Percentiles rank a stretch among this genome's conserved stretches.
These are phyloP conservation scores for Apteryx mantelli DNA, from an alignment of 2,113 vertebrate genomes.

Conservation along the genomic window DNA sequence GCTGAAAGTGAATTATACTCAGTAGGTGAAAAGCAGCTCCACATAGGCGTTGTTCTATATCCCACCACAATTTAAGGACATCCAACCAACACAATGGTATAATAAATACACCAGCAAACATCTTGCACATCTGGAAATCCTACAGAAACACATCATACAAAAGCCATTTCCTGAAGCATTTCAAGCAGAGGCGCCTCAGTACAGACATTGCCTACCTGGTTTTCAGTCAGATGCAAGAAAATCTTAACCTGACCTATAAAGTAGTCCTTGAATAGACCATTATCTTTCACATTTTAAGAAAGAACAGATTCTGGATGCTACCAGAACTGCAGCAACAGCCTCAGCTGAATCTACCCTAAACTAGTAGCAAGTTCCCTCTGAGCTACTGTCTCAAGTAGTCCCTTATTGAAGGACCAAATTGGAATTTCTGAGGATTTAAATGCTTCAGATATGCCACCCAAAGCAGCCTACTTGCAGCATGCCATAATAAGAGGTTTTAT, in stretches of 20 bases:
- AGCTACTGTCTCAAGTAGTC: background rate
- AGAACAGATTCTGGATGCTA: background rate
- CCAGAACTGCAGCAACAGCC: background rate
- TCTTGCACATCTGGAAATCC: background rate
- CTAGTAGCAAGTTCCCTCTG: background rate
- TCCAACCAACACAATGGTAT: background rate
- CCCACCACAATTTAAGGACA: background rate
- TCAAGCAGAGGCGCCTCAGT: background rate
- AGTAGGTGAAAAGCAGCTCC: background rate
- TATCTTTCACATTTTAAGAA: background rate
- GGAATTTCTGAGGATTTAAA: background rate
- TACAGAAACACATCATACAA: background rate
- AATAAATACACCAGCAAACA: background rate
- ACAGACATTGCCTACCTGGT: background rate
- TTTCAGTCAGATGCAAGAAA: background rate
- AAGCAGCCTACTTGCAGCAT: background rate
- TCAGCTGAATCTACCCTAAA: background rate
- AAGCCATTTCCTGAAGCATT: background rate
- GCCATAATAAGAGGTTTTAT: background rate
- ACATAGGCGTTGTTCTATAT: background rate
- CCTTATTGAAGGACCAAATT: accelerated
- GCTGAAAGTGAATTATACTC: background rate
- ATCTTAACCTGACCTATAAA: background rate
- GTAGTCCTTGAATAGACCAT: background rate
- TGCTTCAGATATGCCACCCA: background rate